phyloP scores from a whole-genome alignment of 2,797 vertebrate genomes.

The Numenius phaeopus region DNA sequence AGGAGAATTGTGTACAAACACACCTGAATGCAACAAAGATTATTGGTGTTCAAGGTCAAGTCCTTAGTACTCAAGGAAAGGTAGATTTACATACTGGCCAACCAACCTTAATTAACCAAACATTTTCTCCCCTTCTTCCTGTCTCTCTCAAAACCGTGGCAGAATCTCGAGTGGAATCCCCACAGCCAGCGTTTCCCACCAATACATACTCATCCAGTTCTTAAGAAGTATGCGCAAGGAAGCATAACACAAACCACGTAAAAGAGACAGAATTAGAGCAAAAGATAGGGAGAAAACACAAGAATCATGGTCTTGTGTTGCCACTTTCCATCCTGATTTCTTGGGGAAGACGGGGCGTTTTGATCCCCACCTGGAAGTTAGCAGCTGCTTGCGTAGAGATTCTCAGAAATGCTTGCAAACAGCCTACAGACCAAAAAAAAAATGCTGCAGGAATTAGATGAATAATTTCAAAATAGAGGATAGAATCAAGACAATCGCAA shows the following conservation, averaged over 20 bases:
- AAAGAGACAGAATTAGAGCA: background rate
- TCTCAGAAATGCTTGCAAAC: slow-evolving; percentile 14
- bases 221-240: background rate
- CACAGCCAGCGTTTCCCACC: background rate
- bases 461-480: slow-evolving; percentile 53
- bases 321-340: background rate
- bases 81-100: background rate
- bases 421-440: background rate
- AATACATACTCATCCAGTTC: background rate
- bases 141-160: background rate
- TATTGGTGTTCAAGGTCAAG: background rate
- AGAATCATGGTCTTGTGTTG: background rate
- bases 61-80: background rate
- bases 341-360: background rate
- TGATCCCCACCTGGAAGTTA: background rate
- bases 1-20: background rate
- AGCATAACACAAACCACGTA: background rate
- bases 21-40: background rate
- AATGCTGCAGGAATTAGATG: slow-evolving; percentile 24
- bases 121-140: background rate
- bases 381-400: background rate
- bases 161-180: background rate
- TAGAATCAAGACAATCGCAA: slow-evolving; percentile 59
- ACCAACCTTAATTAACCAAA: background rate
- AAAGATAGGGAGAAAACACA: background rate